phyloP scores from a whole-genome alignment of 2,888 invertebrate genomes.

The Pachliopta kotzebuea region DNA sequence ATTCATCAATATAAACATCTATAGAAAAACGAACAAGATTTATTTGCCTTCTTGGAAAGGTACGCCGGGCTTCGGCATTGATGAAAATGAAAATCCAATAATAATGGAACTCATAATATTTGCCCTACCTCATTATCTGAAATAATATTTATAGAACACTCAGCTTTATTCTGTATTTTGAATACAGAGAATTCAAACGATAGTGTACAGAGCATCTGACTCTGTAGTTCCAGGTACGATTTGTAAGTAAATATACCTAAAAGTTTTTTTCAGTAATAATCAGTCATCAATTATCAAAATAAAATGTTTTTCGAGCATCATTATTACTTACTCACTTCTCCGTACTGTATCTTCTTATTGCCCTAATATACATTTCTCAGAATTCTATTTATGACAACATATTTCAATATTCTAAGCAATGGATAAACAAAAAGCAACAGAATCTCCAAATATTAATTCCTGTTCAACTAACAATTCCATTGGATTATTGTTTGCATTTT shows the following conservation, averaged over 20 bases:
- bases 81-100: conserved; percentile 14
- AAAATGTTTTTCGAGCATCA: too few relatives aligned
- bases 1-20: background rate
- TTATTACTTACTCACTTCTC: too few relatives aligned
- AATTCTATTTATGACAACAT: too few relatives aligned
- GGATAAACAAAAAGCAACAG: background rate
- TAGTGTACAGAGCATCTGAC: background rate
- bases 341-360: too few relatives aligned
- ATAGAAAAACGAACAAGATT: background rate
- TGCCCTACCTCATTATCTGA: background rate
- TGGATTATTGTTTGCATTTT: background rate
- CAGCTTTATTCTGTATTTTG: background rate
- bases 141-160: conserved; percentile 4
- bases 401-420: background rate
- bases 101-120: conserved; percentile 8
- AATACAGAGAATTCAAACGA: background rate
- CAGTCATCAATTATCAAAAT: too few relatives aligned
- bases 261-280: too few relatives aligned
- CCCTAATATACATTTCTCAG: too few relatives aligned
- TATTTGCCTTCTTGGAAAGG: conserved; percentile 7
- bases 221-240: background rate
- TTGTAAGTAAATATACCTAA: too few relatives aligned
- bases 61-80: conserved; percentile 10
- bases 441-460: conserved; percentile 1
- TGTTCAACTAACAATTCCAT: background rate